phyloP scores from a whole-genome alignment of 2,113 vertebrate species.

The Conger conger region DNA sequence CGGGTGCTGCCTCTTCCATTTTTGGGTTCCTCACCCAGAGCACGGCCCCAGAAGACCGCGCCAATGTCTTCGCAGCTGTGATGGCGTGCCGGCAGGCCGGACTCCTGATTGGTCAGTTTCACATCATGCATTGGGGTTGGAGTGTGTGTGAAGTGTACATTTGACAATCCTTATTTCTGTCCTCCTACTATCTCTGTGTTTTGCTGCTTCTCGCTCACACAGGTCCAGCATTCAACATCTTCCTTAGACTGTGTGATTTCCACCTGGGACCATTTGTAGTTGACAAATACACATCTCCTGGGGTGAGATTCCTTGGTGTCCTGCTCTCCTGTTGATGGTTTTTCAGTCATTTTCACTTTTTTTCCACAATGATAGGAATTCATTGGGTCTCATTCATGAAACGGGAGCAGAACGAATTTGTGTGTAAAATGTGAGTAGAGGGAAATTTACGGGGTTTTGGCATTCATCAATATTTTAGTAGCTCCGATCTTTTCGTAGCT shows the following conservation, averaged over 20 bases:
- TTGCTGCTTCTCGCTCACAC: constrained; percentile 20
- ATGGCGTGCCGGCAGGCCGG: constrained; percentile 80
- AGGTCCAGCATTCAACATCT: constrained; percentile 82
- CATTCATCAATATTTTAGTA: too few species aligned
- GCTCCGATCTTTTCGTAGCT: too few species aligned
- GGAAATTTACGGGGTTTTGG: too few species aligned
- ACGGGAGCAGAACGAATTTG: too few species aligned
- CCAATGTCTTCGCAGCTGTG: constrained; percentile 74
- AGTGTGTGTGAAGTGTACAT: background rate
- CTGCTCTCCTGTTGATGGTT: background rate
- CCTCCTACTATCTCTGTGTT: background rate
- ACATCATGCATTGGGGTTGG: background rate
- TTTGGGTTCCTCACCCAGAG: constrained; percentile 73
- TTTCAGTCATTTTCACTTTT: background rate
- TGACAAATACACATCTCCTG: constrained; percentile 78
- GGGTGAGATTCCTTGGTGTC: constrained; percentile 61
- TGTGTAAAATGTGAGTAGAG: too few species aligned
- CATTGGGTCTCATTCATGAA: background rate
- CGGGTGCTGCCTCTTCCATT: constrained; percentile 76
- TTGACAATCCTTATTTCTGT: background rate
- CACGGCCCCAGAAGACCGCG: constrained; percentile 68
- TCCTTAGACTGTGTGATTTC: constrained; percentile 77
- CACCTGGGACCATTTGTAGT: constrained; percentile 72
- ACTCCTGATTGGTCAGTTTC: constrained; percentile 74
- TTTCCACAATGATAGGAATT: background rate